These are phyloP conservation scores for Actenoides hombroni DNA, from an alignment of 2,113 vertebrate genomes.

Conservation along the genomic window DNA sequence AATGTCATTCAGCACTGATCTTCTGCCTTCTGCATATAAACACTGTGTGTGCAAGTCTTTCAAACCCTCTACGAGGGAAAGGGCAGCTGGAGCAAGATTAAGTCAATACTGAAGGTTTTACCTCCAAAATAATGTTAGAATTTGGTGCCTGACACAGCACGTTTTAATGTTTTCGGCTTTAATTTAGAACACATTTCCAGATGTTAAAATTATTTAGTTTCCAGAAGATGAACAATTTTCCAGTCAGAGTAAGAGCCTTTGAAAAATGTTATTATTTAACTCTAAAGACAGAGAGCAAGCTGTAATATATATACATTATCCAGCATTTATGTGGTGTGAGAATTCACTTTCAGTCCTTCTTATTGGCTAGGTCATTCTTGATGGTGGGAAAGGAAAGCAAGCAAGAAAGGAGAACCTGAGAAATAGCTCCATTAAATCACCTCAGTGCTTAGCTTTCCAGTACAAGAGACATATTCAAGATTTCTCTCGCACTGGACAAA, in stretches of 20 bases:
- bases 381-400: neutral
- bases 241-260: neutral
- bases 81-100: neutral
- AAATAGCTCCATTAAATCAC: neutral
- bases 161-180: neutral
- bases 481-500: neutral
- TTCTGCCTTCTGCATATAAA: neutral
- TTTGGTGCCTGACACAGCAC: neutral
- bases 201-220: neutral
- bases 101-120: neutral
- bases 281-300: neutral
- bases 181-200: neutral
- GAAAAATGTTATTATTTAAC: conserved; percentile 3
- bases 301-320: neutral
- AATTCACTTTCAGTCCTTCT: neutral
- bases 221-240: neutral
- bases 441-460: neutral
- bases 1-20: neutral
- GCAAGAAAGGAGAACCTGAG: neutral
- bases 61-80: neutral
- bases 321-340: neutral
- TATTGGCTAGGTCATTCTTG: neutral
- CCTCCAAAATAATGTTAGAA: neutral
- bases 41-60: neutral
- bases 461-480: neutral